phyloP scores from a whole-genome alignment of 1,140 invertebrate genomes.

The Drosophila albomicans region DNA sequence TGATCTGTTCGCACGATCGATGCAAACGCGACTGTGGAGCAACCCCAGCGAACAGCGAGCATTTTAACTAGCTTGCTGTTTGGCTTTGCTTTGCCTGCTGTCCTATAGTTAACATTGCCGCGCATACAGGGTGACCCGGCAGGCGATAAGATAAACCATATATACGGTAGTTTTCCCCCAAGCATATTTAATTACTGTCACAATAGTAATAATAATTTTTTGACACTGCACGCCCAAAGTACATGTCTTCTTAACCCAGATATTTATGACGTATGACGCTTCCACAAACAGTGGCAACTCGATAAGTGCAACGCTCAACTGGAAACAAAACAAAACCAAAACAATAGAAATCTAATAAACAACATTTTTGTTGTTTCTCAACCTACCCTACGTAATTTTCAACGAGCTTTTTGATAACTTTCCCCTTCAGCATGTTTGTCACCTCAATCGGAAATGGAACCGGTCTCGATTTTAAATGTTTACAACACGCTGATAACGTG shows the following conservation, averaged over 20 bases:
- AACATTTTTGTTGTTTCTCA: conserved; percentile 26
- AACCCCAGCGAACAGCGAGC: conserved; percentile 16
- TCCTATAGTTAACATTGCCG: conserved; percentile 78
- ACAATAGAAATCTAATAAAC: background rate
- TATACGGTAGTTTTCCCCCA: conserved; percentile 12
- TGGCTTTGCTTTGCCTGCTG: conserved; percentile 47
- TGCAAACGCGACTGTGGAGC: conserved; percentile 64
- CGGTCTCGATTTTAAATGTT: conserved; percentile 24
- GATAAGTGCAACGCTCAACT: background rate
- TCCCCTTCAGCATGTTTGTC: conserved; percentile 65
- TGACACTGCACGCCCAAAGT: conserved; percentile 42
- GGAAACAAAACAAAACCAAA: background rate
- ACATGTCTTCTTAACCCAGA: conserved; percentile 40
- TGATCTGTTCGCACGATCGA: conserved; percentile 63
- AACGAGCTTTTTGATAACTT: conserved; percentile 44
- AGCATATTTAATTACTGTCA: conserved; percentile 52
- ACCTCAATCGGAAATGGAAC: conserved; percentile 28
- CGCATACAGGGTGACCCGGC: conserved; percentile 62
- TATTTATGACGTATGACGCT: conserved; percentile 11
- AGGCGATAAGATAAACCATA: conserved; percentile 69
- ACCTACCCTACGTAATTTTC: conserved; percentile 56
- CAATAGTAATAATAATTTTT: conserved; percentile 12
- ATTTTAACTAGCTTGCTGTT: conserved; percentile 51
- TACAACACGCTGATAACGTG: background rate
- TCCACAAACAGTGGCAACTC: conserved; percentile 43